phyloP scores from a whole-genome alignment of 2,113 vertebrate species.

The Seriola rivoliana region DNA sequence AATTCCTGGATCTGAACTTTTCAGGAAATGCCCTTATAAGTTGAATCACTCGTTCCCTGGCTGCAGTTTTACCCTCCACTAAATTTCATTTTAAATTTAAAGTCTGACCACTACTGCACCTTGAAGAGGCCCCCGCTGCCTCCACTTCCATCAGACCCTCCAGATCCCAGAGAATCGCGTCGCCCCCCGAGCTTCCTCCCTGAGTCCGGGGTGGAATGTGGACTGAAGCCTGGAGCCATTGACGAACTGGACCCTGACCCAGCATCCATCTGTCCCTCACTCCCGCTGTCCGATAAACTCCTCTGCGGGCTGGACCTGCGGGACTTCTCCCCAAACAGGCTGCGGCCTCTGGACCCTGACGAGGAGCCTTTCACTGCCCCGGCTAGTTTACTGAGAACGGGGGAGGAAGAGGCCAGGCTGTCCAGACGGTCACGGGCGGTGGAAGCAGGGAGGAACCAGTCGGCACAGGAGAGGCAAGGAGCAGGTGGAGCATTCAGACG shows the following conservation, averaged over 20 bases:
- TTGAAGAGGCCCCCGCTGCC: slow-evolving; percentile 82
- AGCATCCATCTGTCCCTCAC: slow-evolving; percentile 79
- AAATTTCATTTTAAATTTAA: too few relatives aligned
- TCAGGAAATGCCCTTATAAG: too few relatives aligned
- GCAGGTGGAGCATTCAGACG: slow-evolving; percentile 84
- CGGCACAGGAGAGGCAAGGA: slow-evolving; percentile 90
- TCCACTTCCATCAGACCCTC: slow-evolving; percentile 79
- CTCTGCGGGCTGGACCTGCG: slow-evolving; percentile 84
- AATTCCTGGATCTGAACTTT: too few relatives aligned
- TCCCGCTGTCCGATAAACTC: slow-evolving; percentile 80
- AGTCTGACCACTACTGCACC: slow-evolving; percentile 67
- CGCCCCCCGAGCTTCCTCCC: slow-evolving; percentile 73
- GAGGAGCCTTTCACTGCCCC: slow-evolving; percentile 79
- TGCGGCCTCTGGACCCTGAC: slow-evolving; percentile 71
- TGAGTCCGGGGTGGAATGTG: slow-evolving; percentile 76
- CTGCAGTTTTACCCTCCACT: too few relatives aligned
- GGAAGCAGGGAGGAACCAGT: slow-evolving; percentile 88
- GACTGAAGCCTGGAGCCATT: slow-evolving; percentile 62
- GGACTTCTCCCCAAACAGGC: slow-evolving; percentile 85
- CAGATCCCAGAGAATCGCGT: slow-evolving; percentile 78
- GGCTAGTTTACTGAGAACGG: slow-evolving; percentile 87
- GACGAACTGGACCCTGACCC: slow-evolving; percentile 28
- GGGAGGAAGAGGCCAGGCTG: slow-evolving; percentile 80
- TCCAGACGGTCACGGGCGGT: slow-evolving; percentile 84
- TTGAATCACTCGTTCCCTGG: background rate